phyloP scores from a whole-genome alignment of 2,113 vertebrate species.

The Lagopus muta region DNA sequence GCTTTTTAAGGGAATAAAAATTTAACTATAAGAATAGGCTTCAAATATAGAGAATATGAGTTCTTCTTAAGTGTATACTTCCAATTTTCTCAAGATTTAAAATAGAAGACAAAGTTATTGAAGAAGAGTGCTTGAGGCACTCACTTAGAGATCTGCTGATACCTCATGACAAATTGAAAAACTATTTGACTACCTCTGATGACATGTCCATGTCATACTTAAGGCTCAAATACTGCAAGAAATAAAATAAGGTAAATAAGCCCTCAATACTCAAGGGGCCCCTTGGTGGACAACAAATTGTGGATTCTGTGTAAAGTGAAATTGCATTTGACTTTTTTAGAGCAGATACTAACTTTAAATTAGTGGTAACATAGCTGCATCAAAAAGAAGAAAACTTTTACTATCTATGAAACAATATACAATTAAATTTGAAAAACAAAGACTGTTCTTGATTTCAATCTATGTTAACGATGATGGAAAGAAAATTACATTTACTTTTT shows the following conservation, averaged over 20 bases:
- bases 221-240: neutral
- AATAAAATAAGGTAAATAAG: neutral
- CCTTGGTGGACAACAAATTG: neutral
- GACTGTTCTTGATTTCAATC: neutral
- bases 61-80: neutral
- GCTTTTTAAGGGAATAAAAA: neutral
- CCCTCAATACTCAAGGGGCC: neutral
- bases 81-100: neutral
- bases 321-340: neutral
- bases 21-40: neutral
- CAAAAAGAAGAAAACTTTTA: neutral
- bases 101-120: neutral
- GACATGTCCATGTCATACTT: neutral
- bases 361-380: neutral
- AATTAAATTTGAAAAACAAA: neutral
- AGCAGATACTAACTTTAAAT: neutral
- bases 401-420: neutral
- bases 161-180: neutral
- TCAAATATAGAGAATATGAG: neutral
- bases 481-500: neutral
- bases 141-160: neutral
- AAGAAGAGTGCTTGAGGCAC: neutral
- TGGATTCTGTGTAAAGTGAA: neutral
- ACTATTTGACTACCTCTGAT: neutral
- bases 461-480: neutral